These are phyloP conservation scores for Syrmaticus mikado DNA, from an alignment of 2,113 vertebrate genomes.

Conservation along the genomic window DNA sequence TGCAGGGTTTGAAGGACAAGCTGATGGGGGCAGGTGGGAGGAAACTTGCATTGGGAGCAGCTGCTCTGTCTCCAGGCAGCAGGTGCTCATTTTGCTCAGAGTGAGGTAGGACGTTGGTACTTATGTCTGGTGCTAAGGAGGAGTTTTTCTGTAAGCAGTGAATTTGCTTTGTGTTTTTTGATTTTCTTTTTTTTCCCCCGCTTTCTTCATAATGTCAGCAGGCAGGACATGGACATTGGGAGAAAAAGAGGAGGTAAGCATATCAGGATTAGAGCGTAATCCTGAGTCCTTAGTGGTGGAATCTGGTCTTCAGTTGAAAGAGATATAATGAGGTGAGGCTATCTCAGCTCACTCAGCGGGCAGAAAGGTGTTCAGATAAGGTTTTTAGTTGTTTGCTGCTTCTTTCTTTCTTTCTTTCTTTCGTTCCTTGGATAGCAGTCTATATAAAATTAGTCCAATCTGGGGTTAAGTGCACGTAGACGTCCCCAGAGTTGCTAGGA, in stretches of 20 bases:
- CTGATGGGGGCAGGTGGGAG: not conserved
- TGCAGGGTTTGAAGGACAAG: not conserved
- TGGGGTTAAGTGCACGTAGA: not conserved
- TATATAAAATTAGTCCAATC: no score
- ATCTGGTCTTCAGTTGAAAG: not conserved
- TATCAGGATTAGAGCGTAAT: not conserved
- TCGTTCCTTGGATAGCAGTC: no score
- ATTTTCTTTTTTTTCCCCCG: fast-evolving
- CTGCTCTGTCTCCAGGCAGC: not conserved
- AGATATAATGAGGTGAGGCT: not conserved
- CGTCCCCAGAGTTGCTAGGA: not conserved
- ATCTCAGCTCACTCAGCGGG: no score
- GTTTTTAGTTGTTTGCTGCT: no score
- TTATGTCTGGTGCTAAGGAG: not conserved
- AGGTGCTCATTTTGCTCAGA: not conserved
- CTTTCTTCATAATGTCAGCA: not conserved
- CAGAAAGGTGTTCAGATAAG: no score
- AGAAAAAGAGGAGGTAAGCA: not conserved
- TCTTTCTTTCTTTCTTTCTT: no score
- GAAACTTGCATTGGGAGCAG: not conserved
- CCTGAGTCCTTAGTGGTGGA: not conserved
- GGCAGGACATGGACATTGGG: fast-evolving
- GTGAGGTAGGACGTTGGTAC: not conserved
- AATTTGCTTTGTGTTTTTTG: not conserved
- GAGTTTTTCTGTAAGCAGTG: not conserved